phyloP scores from a whole-genome alignment of 1,140 invertebrate species.

The Drosophila lacteicornis region DNA sequence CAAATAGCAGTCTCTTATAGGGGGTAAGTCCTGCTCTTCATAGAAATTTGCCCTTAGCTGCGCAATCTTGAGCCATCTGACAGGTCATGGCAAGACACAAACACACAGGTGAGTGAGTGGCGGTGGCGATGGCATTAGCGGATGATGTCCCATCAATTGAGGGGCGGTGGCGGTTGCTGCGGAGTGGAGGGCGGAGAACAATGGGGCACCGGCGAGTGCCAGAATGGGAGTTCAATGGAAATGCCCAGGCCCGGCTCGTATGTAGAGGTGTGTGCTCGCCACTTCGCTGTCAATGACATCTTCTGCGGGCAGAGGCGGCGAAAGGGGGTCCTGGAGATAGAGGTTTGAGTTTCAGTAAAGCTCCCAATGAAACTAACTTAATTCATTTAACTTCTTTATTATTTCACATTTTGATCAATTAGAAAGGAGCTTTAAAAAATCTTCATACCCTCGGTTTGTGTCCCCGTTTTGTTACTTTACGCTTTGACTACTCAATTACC shows the following conservation, averaged over 20 bases:
- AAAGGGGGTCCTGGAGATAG: background rate
- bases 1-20: background rate
- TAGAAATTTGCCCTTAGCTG: conserved; percentile 7
- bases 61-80: conserved; percentile 18
- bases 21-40: background rate
- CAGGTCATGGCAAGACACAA: conserved; percentile 29
- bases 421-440: no score
- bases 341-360: no score
- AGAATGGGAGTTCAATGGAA: conserved; percentile 28
- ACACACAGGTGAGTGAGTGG: conserved; percentile 1
- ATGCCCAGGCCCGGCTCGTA: background rate
- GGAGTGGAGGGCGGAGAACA: conserved; percentile 10
- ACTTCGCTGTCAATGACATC: conserved; percentile 17
- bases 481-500: no score
- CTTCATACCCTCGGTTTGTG: no score
- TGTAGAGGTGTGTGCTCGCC: background rate
- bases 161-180: background rate
- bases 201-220: conserved; percentile 9
- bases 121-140: conserved; percentile 35
- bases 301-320: background rate
- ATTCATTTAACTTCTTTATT: no score
- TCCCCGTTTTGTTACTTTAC: no score
- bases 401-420: no score
- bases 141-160: conserved; percentile 27
- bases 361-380: no score